Evolutionary conservation across 2,113 vertebrate genomes (phyloP).

Genomic region (Cephalopholis sonnerati): DNA sequence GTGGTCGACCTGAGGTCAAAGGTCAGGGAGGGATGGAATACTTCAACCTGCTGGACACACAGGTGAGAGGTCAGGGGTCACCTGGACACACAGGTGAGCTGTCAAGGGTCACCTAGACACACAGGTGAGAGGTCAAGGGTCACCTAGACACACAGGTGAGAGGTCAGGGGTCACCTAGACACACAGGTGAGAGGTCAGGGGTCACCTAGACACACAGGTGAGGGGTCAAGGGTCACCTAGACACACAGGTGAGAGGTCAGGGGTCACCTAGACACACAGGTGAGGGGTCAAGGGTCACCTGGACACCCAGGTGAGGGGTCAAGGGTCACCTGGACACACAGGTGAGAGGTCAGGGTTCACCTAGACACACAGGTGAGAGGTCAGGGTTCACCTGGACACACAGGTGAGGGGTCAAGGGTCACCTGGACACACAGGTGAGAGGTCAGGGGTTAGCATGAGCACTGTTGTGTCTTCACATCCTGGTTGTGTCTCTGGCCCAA

Average conservation of each 20-base stretch:
- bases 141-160: no score
- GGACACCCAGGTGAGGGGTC: no score
- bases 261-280: slow-evolving; percentile 82
- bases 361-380: slow-evolving; percentile 84
- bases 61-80: slow-evolving; percentile 68
- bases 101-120: no score
- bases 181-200: slow-evolving; percentile 63
- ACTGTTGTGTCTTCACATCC: no score
- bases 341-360: slow-evolving; percentile 65
- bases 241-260: slow-evolving; percentile 63
- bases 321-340: no score
- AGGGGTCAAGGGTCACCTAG: slow-evolving; percentile 45
- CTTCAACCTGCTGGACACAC: slow-evolving; percentile 86
- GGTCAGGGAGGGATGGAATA: slow-evolving; percentile 81
- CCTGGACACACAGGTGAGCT: slow-evolving; percentile 71
- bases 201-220: slow-evolving; percentile 84
- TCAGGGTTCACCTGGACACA: slow-evolving; percentile 64
- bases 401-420: slow-evolving; percentile 42
- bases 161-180: no score
- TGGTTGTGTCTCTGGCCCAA: no score
- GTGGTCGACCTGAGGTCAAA: slow-evolving; percentile 79
- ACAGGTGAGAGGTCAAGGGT: no score
- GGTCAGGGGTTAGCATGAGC: background rate
- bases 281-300: slow-evolving; percentile 24
- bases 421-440: slow-evolving; percentile 84